Evolutionary conservation across 2,888 invertebrate species (phyloP).

Genomic region (Melitaea athalia): DNA sequence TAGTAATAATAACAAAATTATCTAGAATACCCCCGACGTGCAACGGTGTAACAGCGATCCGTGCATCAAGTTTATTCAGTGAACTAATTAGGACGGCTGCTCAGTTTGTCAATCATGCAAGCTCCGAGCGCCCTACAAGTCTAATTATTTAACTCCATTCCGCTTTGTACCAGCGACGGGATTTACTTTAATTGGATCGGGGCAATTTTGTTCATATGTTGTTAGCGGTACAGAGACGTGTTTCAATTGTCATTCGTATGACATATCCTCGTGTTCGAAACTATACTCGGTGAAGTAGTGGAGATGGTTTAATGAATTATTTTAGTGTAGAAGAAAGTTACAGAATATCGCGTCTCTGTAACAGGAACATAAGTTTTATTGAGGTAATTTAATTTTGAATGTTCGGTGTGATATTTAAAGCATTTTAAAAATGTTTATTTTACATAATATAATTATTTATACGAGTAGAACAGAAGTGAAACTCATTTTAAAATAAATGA

Average conservation of each 20-base stretch:
- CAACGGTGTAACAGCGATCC: slow-evolving; percentile 46
- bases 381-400: too few relatives aligned
- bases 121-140: slow-evolving; percentile 45
- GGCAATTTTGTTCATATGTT: slow-evolving; percentile 43
- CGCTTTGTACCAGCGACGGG: slow-evolving; percentile 48
- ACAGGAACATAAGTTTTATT: too few relatives aligned
- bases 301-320: too few relatives aligned
- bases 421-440: too few relatives aligned
- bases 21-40: not conserved
- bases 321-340: too few relatives aligned
- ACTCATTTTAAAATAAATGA: too few relatives aligned
- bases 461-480: too few relatives aligned
- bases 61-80: slow-evolving; percentile 61
- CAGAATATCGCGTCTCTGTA: too few relatives aligned
- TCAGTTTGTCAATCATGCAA: slow-evolving; percentile 71
- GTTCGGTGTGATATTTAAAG: too few relatives aligned
- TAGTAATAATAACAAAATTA: too few relatives aligned
- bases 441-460: too few relatives aligned
- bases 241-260: slow-evolving; percentile 23
- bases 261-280: not conserved
- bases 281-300: not conserved
- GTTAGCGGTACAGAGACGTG: slow-evolving; percentile 35
- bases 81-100: slow-evolving; percentile 70
- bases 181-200: slow-evolving; percentile 56
- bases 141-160: slow-evolving; percentile 60